These are phyloP conservation scores for Tretioscincus oriximinensis DNA, from an alignment of 2,113 vertebrate genomes.

Conservation along the genomic window DNA sequence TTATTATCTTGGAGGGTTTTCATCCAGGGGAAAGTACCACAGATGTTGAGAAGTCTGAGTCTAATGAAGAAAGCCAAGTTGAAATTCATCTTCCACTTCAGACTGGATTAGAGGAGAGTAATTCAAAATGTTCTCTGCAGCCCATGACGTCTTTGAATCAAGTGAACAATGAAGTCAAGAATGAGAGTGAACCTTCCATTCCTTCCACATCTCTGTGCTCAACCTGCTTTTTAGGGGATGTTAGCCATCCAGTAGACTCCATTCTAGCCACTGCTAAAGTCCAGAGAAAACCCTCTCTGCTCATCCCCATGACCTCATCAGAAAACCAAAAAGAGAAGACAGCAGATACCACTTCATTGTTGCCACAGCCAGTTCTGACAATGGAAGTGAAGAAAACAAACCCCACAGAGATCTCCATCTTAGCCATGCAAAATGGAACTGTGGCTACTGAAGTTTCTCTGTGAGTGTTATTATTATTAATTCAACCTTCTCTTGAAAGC, in stretches of 20 bases:
- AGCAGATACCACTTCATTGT: conserved; percentile 79
- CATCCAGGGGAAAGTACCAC: conserved; percentile 56
- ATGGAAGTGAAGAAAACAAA: background rate
- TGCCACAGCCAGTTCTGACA: conserved; percentile 1
- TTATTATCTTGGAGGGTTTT: conserved; percentile 68
- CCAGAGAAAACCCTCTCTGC: conserved; percentile 54
- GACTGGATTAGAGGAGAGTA: background rate
- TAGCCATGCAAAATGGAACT: conserved; percentile 46
- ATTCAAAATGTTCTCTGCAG: conserved; percentile 22
- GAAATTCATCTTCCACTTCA: conserved; percentile 17
- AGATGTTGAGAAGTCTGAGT: conserved; percentile 37
- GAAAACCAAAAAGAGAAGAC: conserved; percentile 80
- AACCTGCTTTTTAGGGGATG: conserved; percentile 16
- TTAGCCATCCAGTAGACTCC: conserved; percentile 8
- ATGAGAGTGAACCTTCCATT: background rate
- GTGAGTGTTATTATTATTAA: conserved; percentile 48
- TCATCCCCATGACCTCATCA: conserved; percentile 32
- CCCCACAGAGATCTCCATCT: conserved; percentile 43
- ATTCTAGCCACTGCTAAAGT: conserved; percentile 15
- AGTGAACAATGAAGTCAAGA: background rate
- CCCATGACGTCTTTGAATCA: background rate
- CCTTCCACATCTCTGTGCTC: conserved; percentile 66
- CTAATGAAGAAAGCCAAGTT: background rate
- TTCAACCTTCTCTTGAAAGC: background rate
- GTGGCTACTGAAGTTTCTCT: conserved; percentile 51